A percentile compares a stretch with the other conserved stretches of the same genome.
These are phyloP conservation scores for Chrysocyon brachyurus DNA, from an alignment of 2,797 vertebrate genomes.

Conservation along the genomic window DNA sequence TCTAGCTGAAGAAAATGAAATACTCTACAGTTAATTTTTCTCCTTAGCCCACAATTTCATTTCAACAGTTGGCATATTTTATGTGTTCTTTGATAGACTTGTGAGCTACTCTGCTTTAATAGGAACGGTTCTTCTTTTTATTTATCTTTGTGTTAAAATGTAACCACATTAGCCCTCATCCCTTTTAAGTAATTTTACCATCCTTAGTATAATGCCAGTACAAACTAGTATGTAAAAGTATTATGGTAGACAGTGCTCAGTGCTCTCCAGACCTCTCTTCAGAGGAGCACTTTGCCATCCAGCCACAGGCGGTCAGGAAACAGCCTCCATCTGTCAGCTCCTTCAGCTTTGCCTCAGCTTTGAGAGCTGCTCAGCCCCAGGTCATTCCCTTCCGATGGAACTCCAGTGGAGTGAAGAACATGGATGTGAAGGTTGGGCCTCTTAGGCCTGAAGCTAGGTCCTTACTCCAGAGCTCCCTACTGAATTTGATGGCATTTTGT, in stretches of 20 bases:
- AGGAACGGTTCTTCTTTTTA: background rate
- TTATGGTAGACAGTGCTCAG: background rate
- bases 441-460: background rate
- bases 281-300: background rate
- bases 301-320: background rate
- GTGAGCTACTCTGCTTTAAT: constrained; percentile 57
- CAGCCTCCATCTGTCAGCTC: background rate
- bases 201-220: background rate
- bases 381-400: background rate
- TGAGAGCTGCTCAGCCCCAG: background rate
- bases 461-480: background rate
- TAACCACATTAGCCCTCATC: background rate
- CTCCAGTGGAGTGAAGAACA: background rate
- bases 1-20: constrained; percentile 71
- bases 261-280: background rate
- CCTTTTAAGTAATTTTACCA: background rate
- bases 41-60: constrained; percentile 71
- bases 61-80: constrained; percentile 50
- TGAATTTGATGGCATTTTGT: background rate
- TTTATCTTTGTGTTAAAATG: constrained; percentile 1
- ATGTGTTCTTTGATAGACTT: constrained; percentile 73
- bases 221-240: background rate
- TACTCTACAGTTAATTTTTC: constrained; percentile 79
- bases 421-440: background rate
- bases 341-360: background rate